A percentile compares a stretch with the other conserved stretches of the same genome.
Evolutionary conservation across 2,888 invertebrate species (phyloP).

Genomic region (Caenorhabditis wallacei): DNA sequence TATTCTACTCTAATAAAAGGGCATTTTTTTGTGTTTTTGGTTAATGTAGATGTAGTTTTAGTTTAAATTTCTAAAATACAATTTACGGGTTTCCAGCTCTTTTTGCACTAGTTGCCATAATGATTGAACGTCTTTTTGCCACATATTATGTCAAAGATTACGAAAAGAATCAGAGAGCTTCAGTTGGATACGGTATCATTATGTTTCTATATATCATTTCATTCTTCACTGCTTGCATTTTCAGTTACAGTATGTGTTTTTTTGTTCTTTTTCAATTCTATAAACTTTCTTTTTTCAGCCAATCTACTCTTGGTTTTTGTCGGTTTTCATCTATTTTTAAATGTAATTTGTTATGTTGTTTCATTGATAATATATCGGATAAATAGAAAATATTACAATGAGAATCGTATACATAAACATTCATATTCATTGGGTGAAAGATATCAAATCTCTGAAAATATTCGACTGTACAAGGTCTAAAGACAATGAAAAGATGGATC

Average conservation of each 20-base stretch:
- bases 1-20: too few species aligned
- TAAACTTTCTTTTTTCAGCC: not conserved
- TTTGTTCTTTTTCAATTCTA: not conserved
- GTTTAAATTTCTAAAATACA: too few species aligned
- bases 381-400: conserved; percentile 9
- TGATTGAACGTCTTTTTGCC: not conserved
- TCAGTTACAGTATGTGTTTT: not conserved
- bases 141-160: conserved; percentile 16
- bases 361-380: conserved; percentile 2
- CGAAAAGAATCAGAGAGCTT: conserved; percentile 3
- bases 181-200: not conserved
- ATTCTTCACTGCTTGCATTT: not conserved
- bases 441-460: conserved; percentile 29
- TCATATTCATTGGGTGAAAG: conserved; percentile 20
- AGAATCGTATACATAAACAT: conserved; percentile 8
- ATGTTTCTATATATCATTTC: not conserved
- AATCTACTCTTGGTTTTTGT: not conserved
- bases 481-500: not conserved
- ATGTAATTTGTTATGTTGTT: not conserved
- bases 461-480: conserved; percentile 12
- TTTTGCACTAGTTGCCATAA: not conserved
- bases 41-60: too few species aligned
- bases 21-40: too few species aligned
- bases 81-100: not conserved
- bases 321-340: not conserved